Percentiles rank a stretch among this genome's conserved stretches.
phyloP scores from a whole-genome alignment of 2,113 vertebrate genomes.

The Phrynosoma platyrhinos region DNA sequence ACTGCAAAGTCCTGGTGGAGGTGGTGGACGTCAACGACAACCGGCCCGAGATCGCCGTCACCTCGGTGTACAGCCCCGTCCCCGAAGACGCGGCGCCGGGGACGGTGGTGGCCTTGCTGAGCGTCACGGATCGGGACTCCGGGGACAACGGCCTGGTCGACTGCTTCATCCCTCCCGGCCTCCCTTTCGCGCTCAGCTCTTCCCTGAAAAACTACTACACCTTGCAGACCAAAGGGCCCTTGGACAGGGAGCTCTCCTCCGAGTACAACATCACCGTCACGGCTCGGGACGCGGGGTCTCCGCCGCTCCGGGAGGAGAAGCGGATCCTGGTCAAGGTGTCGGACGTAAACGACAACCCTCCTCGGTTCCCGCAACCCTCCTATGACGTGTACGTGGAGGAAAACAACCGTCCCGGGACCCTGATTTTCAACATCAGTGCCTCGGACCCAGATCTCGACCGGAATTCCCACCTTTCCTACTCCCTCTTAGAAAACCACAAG shows the following conservation, averaged over 20 bases:
- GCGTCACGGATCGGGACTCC: slow-evolving; percentile 80
- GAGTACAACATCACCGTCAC: slow-evolving; percentile 81
- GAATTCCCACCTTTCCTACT: slow-evolving; percentile 82
- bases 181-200: slow-evolving; percentile 79
- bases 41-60: slow-evolving; percentile 78
- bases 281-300: slow-evolving; percentile 75
- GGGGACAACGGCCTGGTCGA: slow-evolving; percentile 79
- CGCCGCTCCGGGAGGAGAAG: slow-evolving; percentile 72
- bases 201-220: slow-evolving; percentile 82
- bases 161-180: slow-evolving; percentile 74
- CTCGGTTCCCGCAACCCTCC: slow-evolving; percentile 77
- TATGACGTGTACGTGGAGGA: slow-evolving; percentile 87
- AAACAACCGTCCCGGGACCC: slow-evolving; percentile 82
- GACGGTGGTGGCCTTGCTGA: slow-evolving; percentile 79
- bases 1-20: slow-evolving; percentile 82
- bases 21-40: slow-evolving; percentile 83
- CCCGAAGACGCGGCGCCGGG: slow-evolving; percentile 80
- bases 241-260: slow-evolving; percentile 77
- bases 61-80: slow-evolving; percentile 79
- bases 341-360: slow-evolving; percentile 82
- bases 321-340: slow-evolving; percentile 77
- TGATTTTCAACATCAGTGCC: slow-evolving; percentile 82
- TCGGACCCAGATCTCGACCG: slow-evolving; percentile 77
- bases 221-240: slow-evolving; percentile 74
- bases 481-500: slow-evolving; percentile 74